phyloP scores from a whole-genome alignment of 1,140 invertebrate genomes.

The Papilio machaon region DNA sequence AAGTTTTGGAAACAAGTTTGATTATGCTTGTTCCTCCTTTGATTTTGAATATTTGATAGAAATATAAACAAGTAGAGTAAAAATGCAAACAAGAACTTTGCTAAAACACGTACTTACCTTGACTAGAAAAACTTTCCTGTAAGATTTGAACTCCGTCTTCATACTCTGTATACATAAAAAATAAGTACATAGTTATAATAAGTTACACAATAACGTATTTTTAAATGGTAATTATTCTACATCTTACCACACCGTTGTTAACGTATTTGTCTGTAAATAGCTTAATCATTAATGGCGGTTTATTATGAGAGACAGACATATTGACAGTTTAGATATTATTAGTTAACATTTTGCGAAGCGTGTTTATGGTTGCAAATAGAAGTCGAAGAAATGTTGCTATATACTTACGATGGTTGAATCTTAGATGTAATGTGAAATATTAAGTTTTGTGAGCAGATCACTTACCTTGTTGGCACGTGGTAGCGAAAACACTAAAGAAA shows the following conservation, averaged over 20 bases:
- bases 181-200: no score
- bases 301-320: no score
- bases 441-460: neutral
- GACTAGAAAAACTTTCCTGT: slow-evolving; percentile 60
- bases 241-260: no score
- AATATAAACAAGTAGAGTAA: neutral
- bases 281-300: no score
- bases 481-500: slow-evolving; percentile 64
- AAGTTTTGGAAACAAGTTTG: no score
- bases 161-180: slow-evolving; percentile 55
- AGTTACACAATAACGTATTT: slow-evolving; percentile 1
- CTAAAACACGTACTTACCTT: slow-evolving; percentile 59
- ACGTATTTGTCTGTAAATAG: no score
- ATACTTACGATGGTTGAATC: neutral
- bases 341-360: no score
- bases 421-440: neutral
- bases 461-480: slow-evolving; percentile 68
- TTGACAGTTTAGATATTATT: no score
- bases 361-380: no score
- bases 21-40: no score
- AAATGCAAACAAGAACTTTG: neutral
- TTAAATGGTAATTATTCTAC: no score
- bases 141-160: slow-evolving; percentile 63
- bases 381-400: neutral
- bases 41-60: neutral